Conservation (phyloP, 2,797 vertebrate species). For the Sparidentex hasta region DNA sequence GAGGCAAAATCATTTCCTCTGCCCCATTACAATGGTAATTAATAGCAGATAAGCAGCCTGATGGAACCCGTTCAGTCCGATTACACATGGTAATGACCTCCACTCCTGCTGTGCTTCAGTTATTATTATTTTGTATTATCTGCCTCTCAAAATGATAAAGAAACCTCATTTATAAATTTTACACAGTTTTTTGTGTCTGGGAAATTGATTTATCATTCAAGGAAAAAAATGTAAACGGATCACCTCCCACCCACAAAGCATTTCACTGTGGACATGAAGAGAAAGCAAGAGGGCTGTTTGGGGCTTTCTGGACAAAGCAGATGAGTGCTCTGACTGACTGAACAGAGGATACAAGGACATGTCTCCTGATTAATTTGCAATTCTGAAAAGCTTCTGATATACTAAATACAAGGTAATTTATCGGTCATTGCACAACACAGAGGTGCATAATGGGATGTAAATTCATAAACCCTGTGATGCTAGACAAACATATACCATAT, state of each 20-base stretch:
- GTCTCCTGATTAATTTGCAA: background rate
- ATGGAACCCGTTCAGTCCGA: constrained; percentile 45
- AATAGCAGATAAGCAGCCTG: constrained; percentile 66
- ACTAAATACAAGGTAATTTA: too few relatives aligned
- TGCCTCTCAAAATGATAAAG: constrained; percentile 51
- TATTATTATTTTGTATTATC: constrained; percentile 52
- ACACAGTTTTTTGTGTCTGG: constrained; percentile 32
- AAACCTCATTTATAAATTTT: constrained; percentile 45
- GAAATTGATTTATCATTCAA: constrained; percentile 58
- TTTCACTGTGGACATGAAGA: constrained; percentile 26
- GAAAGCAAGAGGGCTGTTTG: constrained; percentile 17
- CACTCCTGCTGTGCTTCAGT: constrained; percentile 37
- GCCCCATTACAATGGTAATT: constrained; percentile 66
- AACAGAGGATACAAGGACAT: background rate
- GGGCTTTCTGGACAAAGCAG: constrained; percentile 15
- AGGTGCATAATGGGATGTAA: too few relatives aligned
- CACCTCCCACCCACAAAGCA: constrained; percentile 30
- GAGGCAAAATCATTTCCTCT: constrained; percentile 25
- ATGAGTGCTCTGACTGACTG: background rate
- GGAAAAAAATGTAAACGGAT: constrained; percentile 33
- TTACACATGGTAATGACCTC: constrained; percentile 55
- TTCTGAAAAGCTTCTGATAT: constrained; percentile 7
- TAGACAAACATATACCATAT: too few relatives aligned
- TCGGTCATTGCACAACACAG: too few relatives aligned
- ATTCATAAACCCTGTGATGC: too few relatives aligned